Conservation (phyloP, 2,113 vertebrate species). For the Trinectes maculatus region DNA sequence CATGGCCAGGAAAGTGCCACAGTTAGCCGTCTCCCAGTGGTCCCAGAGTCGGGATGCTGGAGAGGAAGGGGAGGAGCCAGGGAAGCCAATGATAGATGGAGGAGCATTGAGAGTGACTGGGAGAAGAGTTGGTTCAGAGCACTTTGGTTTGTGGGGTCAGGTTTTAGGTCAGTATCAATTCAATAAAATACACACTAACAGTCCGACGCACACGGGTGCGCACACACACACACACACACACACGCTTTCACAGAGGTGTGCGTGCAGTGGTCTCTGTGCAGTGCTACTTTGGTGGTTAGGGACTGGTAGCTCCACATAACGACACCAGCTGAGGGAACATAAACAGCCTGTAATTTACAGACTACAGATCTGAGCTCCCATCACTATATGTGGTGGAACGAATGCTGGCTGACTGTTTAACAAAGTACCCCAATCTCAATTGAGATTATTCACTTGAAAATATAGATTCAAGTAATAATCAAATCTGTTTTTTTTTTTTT, state of each 20-base stretch:
- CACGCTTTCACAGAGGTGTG: slow-evolving; percentile 19
- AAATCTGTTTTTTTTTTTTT: too few species aligned
- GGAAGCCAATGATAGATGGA: slow-evolving; percentile 12
- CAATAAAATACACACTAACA: slow-evolving; percentile 42
- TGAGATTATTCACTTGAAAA: too few species aligned
- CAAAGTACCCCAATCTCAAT: too few species aligned
- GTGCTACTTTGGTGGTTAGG: slow-evolving; percentile 38
- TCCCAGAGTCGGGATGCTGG: not conserved
- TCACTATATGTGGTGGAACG: not conserved
- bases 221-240: not conserved
- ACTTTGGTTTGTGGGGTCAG: slow-evolving; percentile 40
- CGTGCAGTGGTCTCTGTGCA: slow-evolving; percentile 18
- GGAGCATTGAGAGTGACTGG: not conserved
- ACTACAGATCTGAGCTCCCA: not conserved
- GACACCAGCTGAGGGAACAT: slow-evolving; percentile 30
- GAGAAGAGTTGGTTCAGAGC: slow-evolving; percentile 18
- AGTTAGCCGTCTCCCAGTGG: slow-evolving; percentile 24
- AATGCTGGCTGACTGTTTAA: too few species aligned
- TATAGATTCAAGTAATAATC: too few species aligned
- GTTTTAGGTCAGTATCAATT: slow-evolving; percentile 35
- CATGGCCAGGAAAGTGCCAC: slow-evolving; percentile 43
- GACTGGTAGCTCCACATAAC: slow-evolving; percentile 27
- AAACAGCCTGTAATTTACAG: slow-evolving; percentile 15
- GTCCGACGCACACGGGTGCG: too few species aligned
- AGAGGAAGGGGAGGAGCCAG: not conserved